These are phyloP conservation scores for Clavelina lepadiformis DNA, from an alignment of 23 tunicate genomes.

Conservation along the genomic window DNA sequence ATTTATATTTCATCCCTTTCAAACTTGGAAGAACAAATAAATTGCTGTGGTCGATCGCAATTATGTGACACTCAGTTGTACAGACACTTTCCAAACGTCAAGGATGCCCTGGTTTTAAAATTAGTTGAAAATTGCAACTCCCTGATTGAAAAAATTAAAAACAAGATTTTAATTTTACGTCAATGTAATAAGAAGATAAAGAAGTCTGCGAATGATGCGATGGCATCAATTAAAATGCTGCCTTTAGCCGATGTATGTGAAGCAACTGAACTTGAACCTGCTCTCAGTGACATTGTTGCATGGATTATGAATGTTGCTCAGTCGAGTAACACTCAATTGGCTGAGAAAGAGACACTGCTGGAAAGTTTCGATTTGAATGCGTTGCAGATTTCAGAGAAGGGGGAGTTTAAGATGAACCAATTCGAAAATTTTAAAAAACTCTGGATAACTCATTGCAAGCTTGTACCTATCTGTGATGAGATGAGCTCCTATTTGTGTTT, in stretches of 20 bases:
- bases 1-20: neutral
- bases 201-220: neutral
- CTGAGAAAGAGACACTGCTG: neutral
- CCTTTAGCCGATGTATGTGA: neutral
- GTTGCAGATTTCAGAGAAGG: neutral
- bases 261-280: neutral
- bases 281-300: neutral
- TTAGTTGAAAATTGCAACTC: neutral
- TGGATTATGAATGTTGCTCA: constrained; percentile 6
- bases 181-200: neutral
- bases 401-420: neutral
- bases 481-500: neutral
- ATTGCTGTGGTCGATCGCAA: constrained; percentile 2
- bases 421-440: constrained; percentile 1
- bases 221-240: neutral
- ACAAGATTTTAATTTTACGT: neutral
- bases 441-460: neutral
- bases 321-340: neutral
- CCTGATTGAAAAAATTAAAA: neutral
- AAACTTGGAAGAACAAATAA: neutral
- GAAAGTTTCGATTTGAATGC: neutral
- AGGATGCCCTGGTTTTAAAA: neutral
- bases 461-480: neutral
- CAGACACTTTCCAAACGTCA: neutral
- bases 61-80: neutral